These are phyloP conservation scores for Dolichotis patagonum DNA, from an alignment of 2,113 vertebrate genomes.

Conservation along the genomic window DNA sequence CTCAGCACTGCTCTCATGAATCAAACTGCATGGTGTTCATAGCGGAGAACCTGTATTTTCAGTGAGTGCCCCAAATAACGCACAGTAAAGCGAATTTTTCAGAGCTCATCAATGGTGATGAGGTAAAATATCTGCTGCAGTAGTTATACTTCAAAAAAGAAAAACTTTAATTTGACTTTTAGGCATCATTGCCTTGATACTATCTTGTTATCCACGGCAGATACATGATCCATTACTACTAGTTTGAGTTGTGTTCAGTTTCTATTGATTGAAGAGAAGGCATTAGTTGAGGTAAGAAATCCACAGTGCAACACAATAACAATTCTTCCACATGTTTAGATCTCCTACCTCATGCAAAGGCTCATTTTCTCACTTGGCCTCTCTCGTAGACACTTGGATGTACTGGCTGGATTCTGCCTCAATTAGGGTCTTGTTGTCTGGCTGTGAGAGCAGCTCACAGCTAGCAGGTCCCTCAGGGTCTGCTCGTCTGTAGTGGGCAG, in stretches of 20 bases:
- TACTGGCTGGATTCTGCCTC: background rate
- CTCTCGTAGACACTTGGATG: background rate
- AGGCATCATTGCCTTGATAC: background rate
- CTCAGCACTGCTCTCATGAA: background rate
- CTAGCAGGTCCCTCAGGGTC: background rate
- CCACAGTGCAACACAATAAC: background rate
- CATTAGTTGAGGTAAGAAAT: background rate
- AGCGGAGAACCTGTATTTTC: background rate
- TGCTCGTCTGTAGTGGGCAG: background rate
- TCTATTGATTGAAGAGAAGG: background rate
- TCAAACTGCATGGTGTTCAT: background rate
- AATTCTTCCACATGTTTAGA: background rate
- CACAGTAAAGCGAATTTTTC: background rate
- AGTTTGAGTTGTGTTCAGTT: background rate
- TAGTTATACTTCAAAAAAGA: too few species aligned
- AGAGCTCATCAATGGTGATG: background rate
- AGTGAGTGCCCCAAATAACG: background rate
- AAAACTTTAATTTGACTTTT: background rate
- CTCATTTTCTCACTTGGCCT: background rate
- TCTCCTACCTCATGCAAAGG: background rate
- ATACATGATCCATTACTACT: background rate
- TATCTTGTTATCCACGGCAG: background rate
- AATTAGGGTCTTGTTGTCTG: background rate
- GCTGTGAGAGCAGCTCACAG: fast-evolving
- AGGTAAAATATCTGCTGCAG: background rate